Evolutionary conservation across 2,113 vertebrate species (phyloP).

Genomic region (Anguilla rostrata): DNA sequence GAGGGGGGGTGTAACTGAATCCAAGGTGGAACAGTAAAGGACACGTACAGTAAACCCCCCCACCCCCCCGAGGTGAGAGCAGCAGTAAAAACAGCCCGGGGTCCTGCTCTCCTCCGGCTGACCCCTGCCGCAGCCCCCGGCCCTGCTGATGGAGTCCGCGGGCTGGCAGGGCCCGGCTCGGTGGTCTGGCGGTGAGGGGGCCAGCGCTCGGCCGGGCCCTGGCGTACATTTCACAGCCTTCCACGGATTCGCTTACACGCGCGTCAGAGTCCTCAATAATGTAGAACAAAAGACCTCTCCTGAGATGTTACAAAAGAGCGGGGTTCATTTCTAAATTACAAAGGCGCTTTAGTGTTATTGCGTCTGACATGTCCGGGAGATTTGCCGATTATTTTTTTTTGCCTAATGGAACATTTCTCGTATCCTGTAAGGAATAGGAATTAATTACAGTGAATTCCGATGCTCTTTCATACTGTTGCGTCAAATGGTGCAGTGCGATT

Average conservation of each 20-base stretch:
- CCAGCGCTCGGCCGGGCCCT: slow-evolving; percentile 16
- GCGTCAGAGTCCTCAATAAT: slow-evolving; percentile 38
- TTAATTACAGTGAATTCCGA: slow-evolving; percentile 26
- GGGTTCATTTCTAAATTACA: slow-evolving; percentile 46
- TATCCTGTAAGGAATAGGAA: slow-evolving; percentile 28
- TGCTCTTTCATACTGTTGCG: slow-evolving; percentile 38
- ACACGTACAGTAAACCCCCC: slow-evolving; percentile 2
- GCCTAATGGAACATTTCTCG: slow-evolving; percentile 33
- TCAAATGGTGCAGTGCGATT: slow-evolving; percentile 21
- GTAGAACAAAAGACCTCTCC: slow-evolving; percentile 41
- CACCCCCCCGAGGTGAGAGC: background rate
- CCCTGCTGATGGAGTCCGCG: slow-evolving; percentile 30
- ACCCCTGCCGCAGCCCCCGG: slow-evolving; percentile 8
- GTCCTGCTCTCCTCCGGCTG: background rate
- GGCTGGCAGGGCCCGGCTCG: slow-evolving; percentile 28
- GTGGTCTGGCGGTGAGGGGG: slow-evolving; percentile 31
- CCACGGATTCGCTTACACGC: slow-evolving; percentile 20
- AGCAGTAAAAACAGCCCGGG: slow-evolving; percentile 24
- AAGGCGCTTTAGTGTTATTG: slow-evolving; percentile 41
- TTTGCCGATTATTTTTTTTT: slow-evolving; percentile 31
- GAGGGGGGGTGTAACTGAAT: slow-evolving; percentile 33
- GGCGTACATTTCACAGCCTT: slow-evolving; percentile 28
- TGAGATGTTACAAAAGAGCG: slow-evolving; percentile 39
- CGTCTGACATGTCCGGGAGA: slow-evolving; percentile 37
- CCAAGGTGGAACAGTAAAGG: slow-evolving; percentile 37